These are phyloP conservation scores for Podiceps cristatus DNA, from an alignment of 2,113 vertebrate genomes.

Conservation along the genomic window DNA sequence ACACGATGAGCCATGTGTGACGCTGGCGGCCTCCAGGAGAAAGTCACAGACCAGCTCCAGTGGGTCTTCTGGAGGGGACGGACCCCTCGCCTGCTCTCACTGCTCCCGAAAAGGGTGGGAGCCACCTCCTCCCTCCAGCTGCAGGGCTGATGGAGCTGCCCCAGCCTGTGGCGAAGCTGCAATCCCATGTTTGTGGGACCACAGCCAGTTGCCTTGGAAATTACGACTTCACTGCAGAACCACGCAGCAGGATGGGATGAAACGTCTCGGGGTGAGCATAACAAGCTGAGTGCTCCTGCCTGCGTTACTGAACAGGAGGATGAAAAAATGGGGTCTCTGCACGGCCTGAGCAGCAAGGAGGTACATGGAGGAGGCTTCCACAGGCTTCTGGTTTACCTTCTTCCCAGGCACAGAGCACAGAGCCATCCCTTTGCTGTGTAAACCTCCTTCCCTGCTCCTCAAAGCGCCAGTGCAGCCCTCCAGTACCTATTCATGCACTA, in stretches of 20 bases:
- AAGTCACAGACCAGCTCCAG: not conserved
- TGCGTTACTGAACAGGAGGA: not conserved
- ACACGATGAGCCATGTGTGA: not conserved
- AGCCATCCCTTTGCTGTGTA: not conserved
- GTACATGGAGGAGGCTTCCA: not conserved
- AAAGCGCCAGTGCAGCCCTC: not conserved
- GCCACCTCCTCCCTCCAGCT: not conserved
- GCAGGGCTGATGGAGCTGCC: constrained; percentile 39
- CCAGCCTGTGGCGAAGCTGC: constrained; percentile 50
- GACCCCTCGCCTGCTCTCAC: not conserved
- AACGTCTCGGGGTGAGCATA: not conserved
- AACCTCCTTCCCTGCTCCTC: not conserved
- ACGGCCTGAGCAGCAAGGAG: fast-evolving
- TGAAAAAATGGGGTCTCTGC: not conserved
- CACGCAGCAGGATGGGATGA: not conserved
- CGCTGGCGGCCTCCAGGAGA: not conserved
- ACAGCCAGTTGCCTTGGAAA: constrained; percentile 72
- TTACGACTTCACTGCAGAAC: constrained; percentile 46
- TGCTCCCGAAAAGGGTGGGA: not conserved
- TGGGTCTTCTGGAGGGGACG: not conserved
- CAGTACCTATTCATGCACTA: not conserved
- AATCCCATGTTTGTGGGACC: constrained; percentile 60
- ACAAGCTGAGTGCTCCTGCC: not conserved
- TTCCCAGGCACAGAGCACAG: not conserved
- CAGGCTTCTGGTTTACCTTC: not conserved